Conservation (phyloP, 1,140 invertebrate genomes). For the Cheumatopsyche charites region DNA sequence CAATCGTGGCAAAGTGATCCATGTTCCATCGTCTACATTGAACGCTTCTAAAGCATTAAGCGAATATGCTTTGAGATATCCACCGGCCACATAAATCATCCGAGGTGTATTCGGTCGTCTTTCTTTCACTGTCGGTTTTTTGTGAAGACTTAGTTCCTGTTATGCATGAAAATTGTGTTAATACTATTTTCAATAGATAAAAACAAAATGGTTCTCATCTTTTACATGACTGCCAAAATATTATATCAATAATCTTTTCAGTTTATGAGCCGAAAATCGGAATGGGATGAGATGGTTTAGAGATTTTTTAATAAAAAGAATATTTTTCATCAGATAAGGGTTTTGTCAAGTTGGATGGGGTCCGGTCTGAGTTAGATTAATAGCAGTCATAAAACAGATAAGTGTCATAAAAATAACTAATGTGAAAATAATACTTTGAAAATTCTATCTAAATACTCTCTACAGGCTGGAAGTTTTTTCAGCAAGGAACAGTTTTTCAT, state of each 20-base stretch:
- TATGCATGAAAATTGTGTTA: slow-evolving; percentile 33
- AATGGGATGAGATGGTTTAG: too few relatives aligned
- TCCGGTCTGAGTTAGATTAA: too few relatives aligned
- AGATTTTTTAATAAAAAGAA: too few relatives aligned
- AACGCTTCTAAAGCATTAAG: slow-evolving; percentile 86
- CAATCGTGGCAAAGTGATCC: slow-evolving; percentile 78
- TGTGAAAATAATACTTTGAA: too few relatives aligned
- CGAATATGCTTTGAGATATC: slow-evolving; percentile 80
- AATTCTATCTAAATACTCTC: slow-evolving; percentile 87
- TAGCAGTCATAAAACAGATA: too few relatives aligned
- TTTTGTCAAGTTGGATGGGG: too few relatives aligned
- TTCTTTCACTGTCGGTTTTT: slow-evolving; percentile 80
- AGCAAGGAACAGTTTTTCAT: slow-evolving; percentile 89
- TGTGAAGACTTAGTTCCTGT: slow-evolving; percentile 81
- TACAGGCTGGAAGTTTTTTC: slow-evolving; percentile 85
- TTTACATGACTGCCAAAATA: too few relatives aligned
- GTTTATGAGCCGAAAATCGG: too few relatives aligned
- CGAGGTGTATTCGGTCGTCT: slow-evolving; percentile 83
- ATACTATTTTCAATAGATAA: neutral
- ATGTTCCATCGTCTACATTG: slow-evolving; percentile 83
- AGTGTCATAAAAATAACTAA: too few relatives aligned
- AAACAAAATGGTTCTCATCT: neutral
- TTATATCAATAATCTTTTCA: too few relatives aligned
- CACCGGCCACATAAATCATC: slow-evolving; percentile 89
- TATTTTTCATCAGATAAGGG: neutral